phyloP scores from a whole-genome alignment of 2,113 vertebrate species.

The Cryptomyrus ogoouensis region DNA sequence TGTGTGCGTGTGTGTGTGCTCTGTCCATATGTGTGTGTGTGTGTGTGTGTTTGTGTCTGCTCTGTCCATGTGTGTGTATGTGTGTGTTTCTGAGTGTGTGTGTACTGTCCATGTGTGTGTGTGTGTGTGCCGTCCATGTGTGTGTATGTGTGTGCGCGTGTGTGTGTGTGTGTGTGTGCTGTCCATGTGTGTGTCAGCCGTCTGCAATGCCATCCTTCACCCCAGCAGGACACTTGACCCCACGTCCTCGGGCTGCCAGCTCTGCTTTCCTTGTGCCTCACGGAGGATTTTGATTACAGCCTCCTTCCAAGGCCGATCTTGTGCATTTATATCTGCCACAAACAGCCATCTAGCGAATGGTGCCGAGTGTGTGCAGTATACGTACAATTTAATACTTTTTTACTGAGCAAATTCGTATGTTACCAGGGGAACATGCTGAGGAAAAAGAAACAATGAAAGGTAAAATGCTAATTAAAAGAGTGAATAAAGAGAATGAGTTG shows the following conservation, averaged over 20 bases:
- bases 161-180: background rate
- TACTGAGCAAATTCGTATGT: constrained; percentile 20
- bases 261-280: background rate
- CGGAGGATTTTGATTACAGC: background rate
- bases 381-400: constrained; percentile 4
- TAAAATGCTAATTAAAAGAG: constrained; percentile 3
- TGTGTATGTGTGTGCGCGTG: background rate
- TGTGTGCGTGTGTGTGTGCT: no score
- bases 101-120: background rate
- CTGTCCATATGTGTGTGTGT: background rate
- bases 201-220: background rate
- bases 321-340: background rate
- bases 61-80: background rate
- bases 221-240: background rate
- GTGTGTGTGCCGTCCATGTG: background rate
- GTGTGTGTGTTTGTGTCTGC: background rate
- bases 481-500: constrained; percentile 11
- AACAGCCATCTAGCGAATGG: background rate
- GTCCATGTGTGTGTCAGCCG: background rate
- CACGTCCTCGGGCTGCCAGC: background rate
- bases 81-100: no score
- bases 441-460: constrained; percentile 16
- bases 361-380: background rate
- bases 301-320: background rate
- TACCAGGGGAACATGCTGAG: background rate